A percentile compares a stretch with the other conserved stretches of the same genome.
phyloP scores from a whole-genome alignment of 1,140 invertebrate species.

The Eumaeus atala region DNA sequence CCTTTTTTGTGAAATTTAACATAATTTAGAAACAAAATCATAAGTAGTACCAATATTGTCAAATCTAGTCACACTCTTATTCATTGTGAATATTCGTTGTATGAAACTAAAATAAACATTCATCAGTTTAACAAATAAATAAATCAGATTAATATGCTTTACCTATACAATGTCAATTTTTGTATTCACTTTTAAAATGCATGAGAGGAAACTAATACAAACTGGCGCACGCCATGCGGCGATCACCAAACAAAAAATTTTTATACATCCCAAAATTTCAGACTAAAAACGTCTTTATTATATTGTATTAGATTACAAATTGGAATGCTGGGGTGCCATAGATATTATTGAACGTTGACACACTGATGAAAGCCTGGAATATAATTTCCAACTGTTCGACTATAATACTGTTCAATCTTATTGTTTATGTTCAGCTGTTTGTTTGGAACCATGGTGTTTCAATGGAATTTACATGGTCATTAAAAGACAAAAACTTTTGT shows the following conservation, averaged over 20 bases:
- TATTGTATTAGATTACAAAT: background rate
- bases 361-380: background rate
- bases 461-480: background rate
- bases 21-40: no score
- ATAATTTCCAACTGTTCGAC: background rate
- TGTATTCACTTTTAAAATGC: background rate
- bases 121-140: no score
- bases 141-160: conserved; percentile 4
- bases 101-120: background rate
- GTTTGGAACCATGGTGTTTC: background rate
- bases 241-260: background rate
- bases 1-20: no score
- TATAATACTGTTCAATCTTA: conserved; percentile 2
- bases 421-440: background rate
- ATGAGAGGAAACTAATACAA: conserved; percentile 9
- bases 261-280: background rate
- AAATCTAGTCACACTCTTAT: no score
- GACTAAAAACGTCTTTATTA: background rate
- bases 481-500: background rate
- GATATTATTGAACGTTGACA: conserved; percentile 2
- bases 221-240: background rate
- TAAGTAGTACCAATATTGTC: no score
- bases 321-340: background rate
- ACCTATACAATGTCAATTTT: background rate
- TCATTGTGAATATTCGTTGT: no score